Evolutionary conservation across 1,140 invertebrate genomes (phyloP), one percentile per base, ranked within the genome.

Genomic region (Stratiolaelaps scimitus): DNA sequence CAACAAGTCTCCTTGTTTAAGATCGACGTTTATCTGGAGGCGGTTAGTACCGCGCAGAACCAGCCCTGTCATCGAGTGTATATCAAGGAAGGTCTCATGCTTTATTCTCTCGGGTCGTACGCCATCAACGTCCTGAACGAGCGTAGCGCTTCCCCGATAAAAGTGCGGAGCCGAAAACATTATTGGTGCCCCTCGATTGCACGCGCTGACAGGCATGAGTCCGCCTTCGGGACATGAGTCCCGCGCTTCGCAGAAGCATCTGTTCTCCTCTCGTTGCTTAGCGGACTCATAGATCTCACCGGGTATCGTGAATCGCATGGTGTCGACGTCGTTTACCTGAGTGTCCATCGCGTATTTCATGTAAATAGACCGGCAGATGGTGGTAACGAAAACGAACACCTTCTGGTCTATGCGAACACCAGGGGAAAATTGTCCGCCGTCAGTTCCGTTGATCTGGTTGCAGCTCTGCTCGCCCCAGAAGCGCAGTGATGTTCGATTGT

Each of bases 161-260:
- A 74, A 74, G 44, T 75, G 74, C 10, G 74, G 73, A 43, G 66
- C 43, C 64, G 74, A 75, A 19, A 73, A 43, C 40, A 75, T 53
- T 44, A 74, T 64, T 28, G 74, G 73, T 43, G 71, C 64, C 71
- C 73, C 73, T 65, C 43, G 53, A 34, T 71, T 70, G 43, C 72
- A 73, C 53, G 68, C 66, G 17, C 44, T 66, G 13, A 73, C 43
- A 46, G 74, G 72, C 23, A 73, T 45, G n/a, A 73, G 43, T 5
- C 72, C 72, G 40, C 47, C 23, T 44, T 69, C 68, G 10, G 70
- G 64, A 53, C 72, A 73, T 15, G 19, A 19, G 40, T 43, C 23
- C 15, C 29, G 17, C 13, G 47, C 20, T 4, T 48, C 47, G 15
- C 47, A 48, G 47, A 6, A 48, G 15, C 47, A 48, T 7, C 13